phyloP scores from a whole-genome alignment of 2,888 invertebrate species.

The Standfussiana lucernea region DNA sequence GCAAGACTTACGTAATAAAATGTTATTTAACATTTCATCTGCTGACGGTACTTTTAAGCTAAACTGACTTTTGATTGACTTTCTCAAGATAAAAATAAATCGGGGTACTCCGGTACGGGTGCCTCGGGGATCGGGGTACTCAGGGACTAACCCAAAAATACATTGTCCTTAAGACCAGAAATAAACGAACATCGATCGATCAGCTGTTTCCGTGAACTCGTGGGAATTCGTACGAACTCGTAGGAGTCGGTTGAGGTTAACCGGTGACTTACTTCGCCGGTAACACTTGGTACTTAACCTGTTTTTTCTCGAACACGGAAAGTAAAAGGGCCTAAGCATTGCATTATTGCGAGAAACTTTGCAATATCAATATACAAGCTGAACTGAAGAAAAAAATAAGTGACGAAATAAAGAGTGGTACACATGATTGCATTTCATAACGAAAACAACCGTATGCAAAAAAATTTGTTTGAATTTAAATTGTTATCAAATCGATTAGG shows the following conservation, averaged over 20 bases:
- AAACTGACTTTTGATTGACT: too few species aligned
- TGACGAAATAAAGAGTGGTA: background rate
- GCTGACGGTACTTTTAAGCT: too few species aligned
- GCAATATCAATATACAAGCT: conserved; percentile 24
- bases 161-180: background rate
- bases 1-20: too few species aligned
- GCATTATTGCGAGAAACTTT: conserved; percentile 38
- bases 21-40: too few species aligned
- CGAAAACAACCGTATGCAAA: conserved; percentile 11
- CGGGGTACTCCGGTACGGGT: too few species aligned
- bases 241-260: conserved; percentile 38
- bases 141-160: too few species aligned
- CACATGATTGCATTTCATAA: background rate
- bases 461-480: background rate
- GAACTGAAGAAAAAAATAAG: background rate
- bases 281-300: conserved; percentile 40
- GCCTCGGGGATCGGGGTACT: too few species aligned
- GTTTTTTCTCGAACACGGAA: conserved; percentile 47
- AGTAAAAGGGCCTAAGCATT: conserved; percentile 55
- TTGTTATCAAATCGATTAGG: conserved; percentile 12
- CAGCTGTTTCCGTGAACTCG: conserved; percentile 22
- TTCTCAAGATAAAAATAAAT: too few species aligned
- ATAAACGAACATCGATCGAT: conserved; percentile 9
- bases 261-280: conserved; percentile 33
- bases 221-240: conserved; percentile 8